phyloP scores from a whole-genome alignment of 1,140 invertebrate species.

The Lordiphosa stackelbergi region DNA sequence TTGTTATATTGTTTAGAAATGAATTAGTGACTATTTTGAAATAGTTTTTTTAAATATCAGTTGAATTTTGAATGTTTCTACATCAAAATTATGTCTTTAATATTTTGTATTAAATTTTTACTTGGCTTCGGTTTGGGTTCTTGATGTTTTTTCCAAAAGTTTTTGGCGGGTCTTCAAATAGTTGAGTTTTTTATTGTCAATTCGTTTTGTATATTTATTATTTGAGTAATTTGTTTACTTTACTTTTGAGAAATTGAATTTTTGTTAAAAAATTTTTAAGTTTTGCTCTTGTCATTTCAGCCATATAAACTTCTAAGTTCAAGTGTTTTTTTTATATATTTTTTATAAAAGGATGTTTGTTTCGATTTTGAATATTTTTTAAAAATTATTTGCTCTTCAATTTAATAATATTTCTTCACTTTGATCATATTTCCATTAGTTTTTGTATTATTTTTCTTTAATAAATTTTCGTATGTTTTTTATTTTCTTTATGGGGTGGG shows the following conservation, averaged over 20 bases:
- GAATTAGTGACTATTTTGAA: no score
- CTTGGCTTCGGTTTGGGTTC: no score
- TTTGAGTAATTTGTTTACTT: no score
- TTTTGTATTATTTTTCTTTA: constrained; percentile 1
- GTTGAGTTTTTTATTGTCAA: no score
- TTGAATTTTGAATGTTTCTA: no score
- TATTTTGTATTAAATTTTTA: no score
- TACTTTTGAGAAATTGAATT: background rate
- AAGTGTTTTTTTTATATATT: background rate
- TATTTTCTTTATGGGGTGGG: constrained; percentile 7
- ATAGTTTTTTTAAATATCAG: no score
- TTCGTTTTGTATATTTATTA: no score
- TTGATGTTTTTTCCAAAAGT: no score
- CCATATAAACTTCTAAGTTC: background rate
- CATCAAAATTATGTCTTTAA: no score
- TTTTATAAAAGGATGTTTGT: background rate
- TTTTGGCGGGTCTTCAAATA: no score
- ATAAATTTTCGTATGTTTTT: constrained; percentile 19
- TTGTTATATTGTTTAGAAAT: no score
- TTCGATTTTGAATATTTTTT: background rate
- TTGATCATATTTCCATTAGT: background rate
- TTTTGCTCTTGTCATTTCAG: background rate
- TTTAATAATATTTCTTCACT: background rate
- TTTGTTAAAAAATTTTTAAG: constrained; percentile 4
- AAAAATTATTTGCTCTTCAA: background rate